Percentiles rank a stretch among this genome's conserved stretches.
Evolutionary conservation across 2,888 invertebrate species (phyloP).

Genomic region (Pollenia angustigena): DNA sequence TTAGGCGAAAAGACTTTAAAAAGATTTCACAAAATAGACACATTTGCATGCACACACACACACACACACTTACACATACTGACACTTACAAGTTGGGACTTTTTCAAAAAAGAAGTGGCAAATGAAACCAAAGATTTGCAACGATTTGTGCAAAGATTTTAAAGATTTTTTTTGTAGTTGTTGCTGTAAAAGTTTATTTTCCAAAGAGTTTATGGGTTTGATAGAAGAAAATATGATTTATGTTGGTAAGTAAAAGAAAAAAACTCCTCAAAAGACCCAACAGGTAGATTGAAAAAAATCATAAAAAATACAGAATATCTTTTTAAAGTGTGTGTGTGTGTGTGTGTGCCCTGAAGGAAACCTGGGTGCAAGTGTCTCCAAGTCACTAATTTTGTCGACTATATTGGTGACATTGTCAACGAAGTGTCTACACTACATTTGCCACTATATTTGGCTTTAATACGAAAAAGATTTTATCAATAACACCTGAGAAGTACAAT

Average conservation of each 20-base stretch:
- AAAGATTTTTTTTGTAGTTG: constrained; percentile 14
- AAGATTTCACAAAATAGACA: constrained; percentile 51
- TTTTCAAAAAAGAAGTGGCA: neutral
- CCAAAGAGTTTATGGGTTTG: constrained; percentile 21
- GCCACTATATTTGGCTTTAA: too few species aligned
- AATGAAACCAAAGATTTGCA: constrained; percentile 67
- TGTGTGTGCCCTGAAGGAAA: too few species aligned
- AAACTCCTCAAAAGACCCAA: constrained; percentile 49
- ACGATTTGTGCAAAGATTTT: constrained; percentile 72
- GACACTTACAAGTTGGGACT: neutral
- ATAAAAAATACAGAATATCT: neutral
- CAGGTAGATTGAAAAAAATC: constrained; percentile 44
- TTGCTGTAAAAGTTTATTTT: constrained; percentile 47
- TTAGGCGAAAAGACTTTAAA: constrained; percentile 72
- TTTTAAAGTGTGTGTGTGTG: neutral
- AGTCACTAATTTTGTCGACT: too few species aligned
- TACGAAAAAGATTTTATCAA: too few species aligned
- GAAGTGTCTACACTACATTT: too few species aligned
- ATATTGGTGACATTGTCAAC: too few species aligned
- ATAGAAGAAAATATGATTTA: constrained; percentile 63
- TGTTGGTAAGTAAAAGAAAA: constrained; percentile 20
- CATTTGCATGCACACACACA: neutral
- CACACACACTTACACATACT: neutral
- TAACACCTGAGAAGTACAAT: too few species aligned
- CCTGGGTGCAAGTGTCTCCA: too few species aligned